A percentile compares a stretch with the other conserved stretches of the same genome.
phyloP scores from a whole-genome alignment of 2,113 vertebrate species.

The Myxocyprinus asiaticus region DNA sequence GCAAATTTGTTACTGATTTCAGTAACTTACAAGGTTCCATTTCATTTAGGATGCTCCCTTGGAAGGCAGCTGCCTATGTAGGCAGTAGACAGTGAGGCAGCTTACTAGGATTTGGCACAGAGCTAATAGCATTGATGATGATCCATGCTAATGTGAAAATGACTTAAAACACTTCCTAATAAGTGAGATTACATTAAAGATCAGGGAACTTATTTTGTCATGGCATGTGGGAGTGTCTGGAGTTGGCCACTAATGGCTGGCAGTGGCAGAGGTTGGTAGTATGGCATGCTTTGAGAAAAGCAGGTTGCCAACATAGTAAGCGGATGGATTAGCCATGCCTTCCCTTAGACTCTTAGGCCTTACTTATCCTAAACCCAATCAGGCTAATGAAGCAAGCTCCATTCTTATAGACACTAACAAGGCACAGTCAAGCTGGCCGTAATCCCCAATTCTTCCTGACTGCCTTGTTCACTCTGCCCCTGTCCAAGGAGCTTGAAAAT shows the following conservation, averaged over 20 bases:
- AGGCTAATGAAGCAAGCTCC: conserved; percentile 80
- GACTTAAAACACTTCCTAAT: no score
- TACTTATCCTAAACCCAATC: conserved; percentile 77
- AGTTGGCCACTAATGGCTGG: background rate
- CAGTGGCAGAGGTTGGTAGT: conserved; percentile 60
- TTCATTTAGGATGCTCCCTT: no score
- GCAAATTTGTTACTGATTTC: no score
- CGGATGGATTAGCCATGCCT: conserved; percentile 81
- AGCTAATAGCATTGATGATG: no score
- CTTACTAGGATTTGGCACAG: no score
- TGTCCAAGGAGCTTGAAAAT: background rate
- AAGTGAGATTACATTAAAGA: background rate
- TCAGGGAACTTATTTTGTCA: background rate
- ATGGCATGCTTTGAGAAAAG: conserved; percentile 51
- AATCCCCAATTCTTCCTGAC: conserved; percentile 27
- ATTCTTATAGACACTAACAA: conserved; percentile 71
- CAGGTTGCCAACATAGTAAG: conserved; percentile 76
- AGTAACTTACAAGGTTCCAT: no score
- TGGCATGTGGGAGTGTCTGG: background rate
- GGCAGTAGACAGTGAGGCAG: no score
- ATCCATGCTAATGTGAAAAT: no score
- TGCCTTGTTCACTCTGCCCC: background rate
- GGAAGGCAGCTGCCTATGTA: no score
- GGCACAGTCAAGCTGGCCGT: conserved; percentile 64
- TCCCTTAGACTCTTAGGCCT: conserved; percentile 72